These are phyloP conservation scores for Oryzias woworae DNA, from an alignment of 2,113 vertebrate species.

Conservation along the genomic window DNA sequence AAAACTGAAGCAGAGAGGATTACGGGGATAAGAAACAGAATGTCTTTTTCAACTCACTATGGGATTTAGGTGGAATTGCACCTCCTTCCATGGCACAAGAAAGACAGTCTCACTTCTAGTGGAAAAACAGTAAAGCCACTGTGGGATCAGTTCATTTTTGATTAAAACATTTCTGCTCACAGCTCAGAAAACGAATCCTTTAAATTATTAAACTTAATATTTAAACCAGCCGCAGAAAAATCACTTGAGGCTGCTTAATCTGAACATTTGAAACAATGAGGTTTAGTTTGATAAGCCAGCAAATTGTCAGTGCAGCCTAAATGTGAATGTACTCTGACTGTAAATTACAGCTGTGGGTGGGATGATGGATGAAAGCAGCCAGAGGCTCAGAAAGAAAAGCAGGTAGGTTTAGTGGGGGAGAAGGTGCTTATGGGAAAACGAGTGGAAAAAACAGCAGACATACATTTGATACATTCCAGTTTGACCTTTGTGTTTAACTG, in stretches of 20 bases:
- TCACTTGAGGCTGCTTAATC: neutral
- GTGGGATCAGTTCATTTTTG: neutral
- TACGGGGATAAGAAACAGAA: conserved; percentile 3
- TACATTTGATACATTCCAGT: conserved; percentile 19
- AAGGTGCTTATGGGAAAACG: conserved; percentile 22
- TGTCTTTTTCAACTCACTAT: neutral
- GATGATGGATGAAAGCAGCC: conserved; percentile 47
- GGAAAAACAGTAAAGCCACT: neutral
- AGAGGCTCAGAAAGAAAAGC: conserved; percentile 38
- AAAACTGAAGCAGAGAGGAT: conserved; percentile 22
- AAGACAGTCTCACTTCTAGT: neutral
- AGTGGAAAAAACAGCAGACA: conserved; percentile 17
- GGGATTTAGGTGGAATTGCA: conserved; percentile 5
- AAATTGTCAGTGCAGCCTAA: conserved; percentile 19
- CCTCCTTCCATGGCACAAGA: neutral
- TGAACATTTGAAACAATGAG: conserved; percentile 1
- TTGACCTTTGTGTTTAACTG: neutral
- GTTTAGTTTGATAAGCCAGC: conserved; percentile 3
- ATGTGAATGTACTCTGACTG: conserved; percentile 39
- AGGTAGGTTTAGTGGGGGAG: conserved; percentile 23
- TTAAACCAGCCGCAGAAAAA: neutral
- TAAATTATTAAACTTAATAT: neutral
- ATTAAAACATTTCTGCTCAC: neutral
- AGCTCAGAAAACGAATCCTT: neutral
- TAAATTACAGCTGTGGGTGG: conserved; percentile 56